Percentiles rank a stretch among this genome's conserved stretches.
phyloP scores from a whole-genome alignment of 2,888 invertebrate species.

The Acronicta aceris region DNA sequence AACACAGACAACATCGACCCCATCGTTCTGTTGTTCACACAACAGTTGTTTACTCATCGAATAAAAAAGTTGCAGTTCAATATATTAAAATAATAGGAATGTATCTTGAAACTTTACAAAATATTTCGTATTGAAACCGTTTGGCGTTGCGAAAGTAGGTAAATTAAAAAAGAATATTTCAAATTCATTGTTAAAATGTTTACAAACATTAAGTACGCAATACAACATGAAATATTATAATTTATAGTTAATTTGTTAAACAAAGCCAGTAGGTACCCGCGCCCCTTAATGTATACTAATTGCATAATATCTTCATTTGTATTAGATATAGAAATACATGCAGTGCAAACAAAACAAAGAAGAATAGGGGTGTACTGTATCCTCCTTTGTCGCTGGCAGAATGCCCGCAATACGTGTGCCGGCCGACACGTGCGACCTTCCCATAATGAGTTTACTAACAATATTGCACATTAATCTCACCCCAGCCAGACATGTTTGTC shows the following conservation, averaged over 20 bases:
- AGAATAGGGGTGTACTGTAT: constrained; percentile 52
- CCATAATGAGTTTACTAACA: constrained; percentile 69
- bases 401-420: constrained; percentile 68
- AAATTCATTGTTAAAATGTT: constrained; percentile 1
- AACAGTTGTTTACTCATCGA: too few species aligned
- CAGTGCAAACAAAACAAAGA: constrained; percentile 50
- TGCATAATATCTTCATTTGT: constrained; percentile 38
- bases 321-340: constrained; percentile 35
- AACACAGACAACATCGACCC: constrained; percentile 18
- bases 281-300: constrained; percentile 9
- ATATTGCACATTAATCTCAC: constrained; percentile 62
- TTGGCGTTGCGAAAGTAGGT: background rate
- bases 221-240: background rate
- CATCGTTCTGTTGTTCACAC: constrained; percentile 8
- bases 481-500: constrained; percentile 23
- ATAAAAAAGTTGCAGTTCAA: too few species aligned
- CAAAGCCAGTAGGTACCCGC: background rate
- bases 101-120: background rate
- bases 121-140: background rate
- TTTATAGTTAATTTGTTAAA: background rate
- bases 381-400: constrained; percentile 74
- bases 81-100: background rate
- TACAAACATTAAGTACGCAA: background rate
- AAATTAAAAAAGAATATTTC: background rate
- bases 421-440: constrained; percentile 63